phyloP scores from a whole-genome alignment of 2,888 invertebrate species.

The Rhodophaea formosa region DNA sequence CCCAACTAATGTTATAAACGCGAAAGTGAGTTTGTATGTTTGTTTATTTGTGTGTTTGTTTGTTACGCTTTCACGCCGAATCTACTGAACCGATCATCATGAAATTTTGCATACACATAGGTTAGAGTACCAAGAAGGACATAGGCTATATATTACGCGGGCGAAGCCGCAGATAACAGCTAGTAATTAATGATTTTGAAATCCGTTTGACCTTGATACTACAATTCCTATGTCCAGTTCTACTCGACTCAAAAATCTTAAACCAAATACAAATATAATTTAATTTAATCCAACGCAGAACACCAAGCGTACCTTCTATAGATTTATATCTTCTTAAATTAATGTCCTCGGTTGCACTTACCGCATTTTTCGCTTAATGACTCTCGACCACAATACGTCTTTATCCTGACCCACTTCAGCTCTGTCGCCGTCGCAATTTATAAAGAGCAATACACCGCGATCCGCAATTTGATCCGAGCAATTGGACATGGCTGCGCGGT shows the following conservation, averaged over 20 bases:
- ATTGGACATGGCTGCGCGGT: conserved; percentile 31
- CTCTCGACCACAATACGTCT: conserved; percentile 12
- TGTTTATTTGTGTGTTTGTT: too few relatives aligned
- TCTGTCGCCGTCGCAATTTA: conserved; percentile 15
- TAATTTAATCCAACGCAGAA: neutral
- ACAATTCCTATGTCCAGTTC: neutral
- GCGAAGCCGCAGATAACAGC: too few relatives aligned
- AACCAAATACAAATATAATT: neutral
- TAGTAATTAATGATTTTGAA: too few relatives aligned
- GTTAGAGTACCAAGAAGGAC: too few relatives aligned
- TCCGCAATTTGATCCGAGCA: conserved; percentile 39
- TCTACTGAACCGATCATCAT: too few relatives aligned
- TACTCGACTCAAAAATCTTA: neutral
- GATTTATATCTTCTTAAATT: conserved; percentile 9
- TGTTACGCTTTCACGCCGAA: too few relatives aligned
- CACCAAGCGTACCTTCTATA: neutral
- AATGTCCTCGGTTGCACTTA: conserved; percentile 5
- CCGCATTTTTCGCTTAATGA: conserved; percentile 10
- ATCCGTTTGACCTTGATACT: too few relatives aligned
- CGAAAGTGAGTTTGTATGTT: too few relatives aligned
- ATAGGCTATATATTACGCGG: too few relatives aligned
- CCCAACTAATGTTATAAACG: too few relatives aligned
- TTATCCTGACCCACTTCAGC: conserved; percentile 16
- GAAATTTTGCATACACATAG: too few relatives aligned
- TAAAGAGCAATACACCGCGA: conserved; percentile 19